Base-by-base conservation (phyloP, 2,888 invertebrate genomes). In the Oxytorus armatus region DNA sequence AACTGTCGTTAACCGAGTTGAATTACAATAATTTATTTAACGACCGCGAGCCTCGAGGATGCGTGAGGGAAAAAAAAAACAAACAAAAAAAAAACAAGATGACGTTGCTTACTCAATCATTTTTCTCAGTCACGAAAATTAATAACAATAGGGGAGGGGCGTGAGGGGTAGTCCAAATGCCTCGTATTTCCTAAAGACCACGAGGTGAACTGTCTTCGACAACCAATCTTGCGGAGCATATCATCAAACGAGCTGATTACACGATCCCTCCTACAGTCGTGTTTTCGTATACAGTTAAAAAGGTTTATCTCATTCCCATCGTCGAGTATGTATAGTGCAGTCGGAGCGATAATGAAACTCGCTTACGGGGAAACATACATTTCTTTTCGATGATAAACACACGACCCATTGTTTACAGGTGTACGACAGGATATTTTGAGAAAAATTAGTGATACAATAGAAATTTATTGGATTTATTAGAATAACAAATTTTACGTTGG, bases 231-330 rank as follows among this genome's bases (percentile, higher is more conserved):
- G 83, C 82, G 83, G 85, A 85, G 85, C 85, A 82, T 87, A 89
- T 89, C 86, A 85, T 86, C 85, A 86, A 87, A 86, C 85, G 81
- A 70, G 81, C 88, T 85, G 89, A 88, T 89, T 88, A 87, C 85
- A 77, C 77, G 68, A 79, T 82, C 82, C 83, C 83, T 73, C 81
- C 80, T 77, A 79, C 49, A 82, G 79, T 68, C 76, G 65, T 21
- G 70, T 84, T 85, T 84, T 82, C 79, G 59, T 73, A 70, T 77
- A 72, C 70, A 53, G n/a, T n/a, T n/a, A n/a, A n/a, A n/a, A n/a
- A n/a, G 33, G 55, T 77, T 75, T 80, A 78, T 53, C 82, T 61
- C 51, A 63, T 61, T 18, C 65, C 79, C 70, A 63, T 59, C 66
- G 77, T 83, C 80, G 51, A 74, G 72, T 75, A 70, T 42, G 77